Percentiles rank a stretch among this genome's conserved stretches.
phyloP scores from a whole-genome alignment of 2,113 vertebrate genomes.

The Peromyscus leucopus region DNA sequence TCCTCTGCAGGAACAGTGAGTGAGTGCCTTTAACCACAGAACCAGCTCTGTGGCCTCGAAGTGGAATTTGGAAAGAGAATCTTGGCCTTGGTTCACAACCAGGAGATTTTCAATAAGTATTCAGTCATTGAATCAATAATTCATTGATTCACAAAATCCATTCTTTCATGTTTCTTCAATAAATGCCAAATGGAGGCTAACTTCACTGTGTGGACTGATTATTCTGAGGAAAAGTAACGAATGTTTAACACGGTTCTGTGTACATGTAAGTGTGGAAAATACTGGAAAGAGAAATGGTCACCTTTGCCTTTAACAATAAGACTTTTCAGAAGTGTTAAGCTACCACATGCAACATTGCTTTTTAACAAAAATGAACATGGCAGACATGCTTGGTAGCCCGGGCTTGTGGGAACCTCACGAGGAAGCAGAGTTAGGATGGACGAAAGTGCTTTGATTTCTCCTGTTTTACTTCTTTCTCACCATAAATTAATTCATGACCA shows the following conservation, averaged over 20 bases:
- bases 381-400: no score
- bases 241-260: background rate
- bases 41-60: background rate
- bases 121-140: background rate
- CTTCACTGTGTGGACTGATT: background rate
- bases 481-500: background rate
- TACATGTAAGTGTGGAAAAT: background rate
- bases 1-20: background rate
- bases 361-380: conserved; percentile 3
- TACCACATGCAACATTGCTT: background rate
- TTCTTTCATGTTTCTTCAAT: background rate
- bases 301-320: background rate
- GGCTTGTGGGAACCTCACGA: background rate
- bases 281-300: background rate
- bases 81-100: background rate
- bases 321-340: conserved; percentile 2
- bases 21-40: background rate
- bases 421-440: background rate
- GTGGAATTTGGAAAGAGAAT: background rate
- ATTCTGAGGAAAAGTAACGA: background rate
- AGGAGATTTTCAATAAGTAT: conserved; percentile 1
- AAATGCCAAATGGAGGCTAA: background rate
- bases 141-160: background rate
- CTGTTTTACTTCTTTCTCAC: background rate
- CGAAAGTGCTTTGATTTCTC: background rate